Percentiles rank a stretch among this genome's conserved stretches.
Conservation (phyloP, 2,888 invertebrate species). For the Ametastegia equiseti region DNA sequence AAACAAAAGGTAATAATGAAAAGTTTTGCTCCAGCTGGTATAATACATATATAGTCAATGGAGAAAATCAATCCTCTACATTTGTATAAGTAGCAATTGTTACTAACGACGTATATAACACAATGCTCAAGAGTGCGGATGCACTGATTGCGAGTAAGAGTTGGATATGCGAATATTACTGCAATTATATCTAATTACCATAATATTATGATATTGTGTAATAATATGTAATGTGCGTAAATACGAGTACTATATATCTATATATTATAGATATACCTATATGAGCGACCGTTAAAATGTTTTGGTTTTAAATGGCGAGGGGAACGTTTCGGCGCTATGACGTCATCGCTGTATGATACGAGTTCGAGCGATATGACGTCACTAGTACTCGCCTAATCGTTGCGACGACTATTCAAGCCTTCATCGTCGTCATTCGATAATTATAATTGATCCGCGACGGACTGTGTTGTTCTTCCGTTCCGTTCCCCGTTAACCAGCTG, state of each 20-base stretch:
- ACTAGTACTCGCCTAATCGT: background rate
- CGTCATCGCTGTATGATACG: background rate
- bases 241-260: background rate
- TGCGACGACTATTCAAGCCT: background rate
- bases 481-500: too few species aligned
- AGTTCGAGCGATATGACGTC: slow-evolving; percentile 13
- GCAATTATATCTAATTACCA: too few species aligned
- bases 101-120: too few species aligned
- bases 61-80: too few species aligned
- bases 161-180: too few species aligned
- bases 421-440: slow-evolving; percentile 14
- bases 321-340: background rate
- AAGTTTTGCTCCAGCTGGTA: too few species aligned
- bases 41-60: too few species aligned
- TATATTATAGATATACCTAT: background rate
- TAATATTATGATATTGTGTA: background rate
- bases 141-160: too few species aligned
- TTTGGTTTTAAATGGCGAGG: background rate
- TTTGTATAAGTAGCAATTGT: too few species aligned
- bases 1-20: too few species aligned
- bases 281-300: background rate
- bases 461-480: background rate
- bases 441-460: background rate
- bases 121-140: too few species aligned
- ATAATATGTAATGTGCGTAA: background rate